A percentile compares a stretch with the other conserved stretches of the same genome.
Evolutionary conservation across 2,888 invertebrate genomes (phyloP).

Genomic region (Caenorhabditis virilis): DNA sequence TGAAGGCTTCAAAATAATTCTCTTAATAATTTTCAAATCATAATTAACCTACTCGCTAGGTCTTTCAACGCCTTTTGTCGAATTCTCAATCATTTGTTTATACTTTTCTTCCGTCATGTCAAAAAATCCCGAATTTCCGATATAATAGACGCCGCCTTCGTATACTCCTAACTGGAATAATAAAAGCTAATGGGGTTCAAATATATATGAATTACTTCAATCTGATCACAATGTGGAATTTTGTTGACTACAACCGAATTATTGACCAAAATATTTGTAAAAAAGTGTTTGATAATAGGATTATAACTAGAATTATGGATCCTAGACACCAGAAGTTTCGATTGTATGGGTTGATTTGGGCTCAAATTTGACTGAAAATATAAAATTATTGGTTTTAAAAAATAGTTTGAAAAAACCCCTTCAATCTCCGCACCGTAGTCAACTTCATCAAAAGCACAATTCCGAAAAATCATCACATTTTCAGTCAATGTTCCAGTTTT

Average conservation of each 20-base stretch:
- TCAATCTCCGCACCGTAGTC: slow-evolving; percentile 35
- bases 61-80: slow-evolving; percentile 7
- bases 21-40: not conserved
- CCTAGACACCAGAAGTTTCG: slow-evolving; percentile 14
- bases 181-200: not conserved
- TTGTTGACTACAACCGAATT: slow-evolving; percentile 93
- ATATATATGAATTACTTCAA: slow-evolving; percentile 27
- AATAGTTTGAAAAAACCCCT: too few relatives aligned
- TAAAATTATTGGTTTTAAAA: too few relatives aligned
- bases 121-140: slow-evolving; percentile 59
- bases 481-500: slow-evolving; percentile 81
- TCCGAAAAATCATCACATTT: slow-evolving; percentile 93
- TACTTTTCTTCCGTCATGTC: slow-evolving; percentile 39
- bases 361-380: slow-evolving; percentile 4
- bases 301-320: slow-evolving; percentile 6
- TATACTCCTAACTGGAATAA: slow-evolving; percentile 51
- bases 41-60: slow-evolving; percentile 12
- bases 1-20: not conserved
- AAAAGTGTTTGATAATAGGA: slow-evolving; percentile 1
- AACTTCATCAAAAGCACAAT: slow-evolving; percentile 73
- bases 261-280: slow-evolving; percentile 74
- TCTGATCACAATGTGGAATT: slow-evolving; percentile 77
- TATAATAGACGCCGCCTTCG: slow-evolving; percentile 55
- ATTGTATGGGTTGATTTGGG: slow-evolving; percentile 17
- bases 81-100: slow-evolving; percentile 20